These are phyloP conservation scores for Petrocephalus sullivani DNA, from an alignment of 2,797 vertebrate genomes.

Conservation along the genomic window DNA sequence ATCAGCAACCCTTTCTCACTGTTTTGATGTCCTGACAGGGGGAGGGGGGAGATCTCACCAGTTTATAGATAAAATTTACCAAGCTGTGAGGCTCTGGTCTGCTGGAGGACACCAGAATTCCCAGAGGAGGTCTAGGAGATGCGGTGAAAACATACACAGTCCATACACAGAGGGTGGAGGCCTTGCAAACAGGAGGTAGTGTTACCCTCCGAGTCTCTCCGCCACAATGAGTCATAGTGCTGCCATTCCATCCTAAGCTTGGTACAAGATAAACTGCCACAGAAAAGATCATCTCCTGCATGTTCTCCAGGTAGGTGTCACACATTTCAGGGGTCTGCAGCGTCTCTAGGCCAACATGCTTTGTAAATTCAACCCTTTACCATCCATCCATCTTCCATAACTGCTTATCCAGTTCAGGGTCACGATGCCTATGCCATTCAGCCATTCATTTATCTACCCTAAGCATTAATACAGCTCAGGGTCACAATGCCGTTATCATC, in stretches of 20 bases:
- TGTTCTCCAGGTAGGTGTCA: background rate
- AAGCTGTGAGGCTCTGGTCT: background rate
- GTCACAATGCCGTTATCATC: background rate
- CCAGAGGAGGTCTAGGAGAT: background rate
- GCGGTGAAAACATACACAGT: background rate
- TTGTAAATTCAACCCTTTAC: background rate
- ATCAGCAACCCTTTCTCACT: slow-evolving; percentile 2
- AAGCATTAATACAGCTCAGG: no score
- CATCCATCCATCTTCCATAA: background rate
- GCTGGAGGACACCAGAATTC: background rate
- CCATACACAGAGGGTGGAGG: background rate
- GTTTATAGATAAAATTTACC: background rate
- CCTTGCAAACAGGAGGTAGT: background rate
- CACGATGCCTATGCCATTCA: no score
- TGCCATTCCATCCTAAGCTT: background rate
- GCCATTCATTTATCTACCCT: no score
- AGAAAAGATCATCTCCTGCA: background rate
- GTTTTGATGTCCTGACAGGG: background rate
- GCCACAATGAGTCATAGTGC: background rate
- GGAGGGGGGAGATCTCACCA: background rate
- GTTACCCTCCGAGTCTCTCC: background rate
- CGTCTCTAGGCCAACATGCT: background rate
- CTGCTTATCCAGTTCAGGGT: no score
- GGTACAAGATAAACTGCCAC: background rate
- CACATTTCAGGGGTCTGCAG: background rate